Percentiles rank a stretch among this genome's conserved stretches.
Conservation (phyloP, 2,888 invertebrate species). For the Neoaliturus tenellus region DNA sequence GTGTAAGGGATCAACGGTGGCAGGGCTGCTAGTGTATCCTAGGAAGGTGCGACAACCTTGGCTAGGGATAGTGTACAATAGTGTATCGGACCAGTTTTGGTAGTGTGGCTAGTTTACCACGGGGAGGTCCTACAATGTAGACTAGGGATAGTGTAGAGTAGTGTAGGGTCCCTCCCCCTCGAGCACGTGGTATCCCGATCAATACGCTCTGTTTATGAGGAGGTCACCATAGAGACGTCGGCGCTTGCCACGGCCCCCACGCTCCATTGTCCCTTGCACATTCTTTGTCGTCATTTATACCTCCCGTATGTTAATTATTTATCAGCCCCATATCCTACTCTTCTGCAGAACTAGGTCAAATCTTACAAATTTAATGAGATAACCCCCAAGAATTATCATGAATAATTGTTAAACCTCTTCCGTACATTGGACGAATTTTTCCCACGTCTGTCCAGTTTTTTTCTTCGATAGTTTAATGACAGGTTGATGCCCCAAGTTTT, state of each 20-base stretch:
- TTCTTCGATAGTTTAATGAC: too few species aligned
- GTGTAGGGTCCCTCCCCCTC: slow-evolving; percentile 1
- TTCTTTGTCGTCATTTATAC: not conserved
- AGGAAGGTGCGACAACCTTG: too few species aligned
- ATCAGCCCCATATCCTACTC: not conserved
- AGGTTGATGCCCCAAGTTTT: too few species aligned
- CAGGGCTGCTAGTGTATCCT: too few species aligned
- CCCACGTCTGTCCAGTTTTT: too few species aligned
- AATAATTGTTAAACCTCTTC: too few species aligned
- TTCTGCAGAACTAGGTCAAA: not conserved
- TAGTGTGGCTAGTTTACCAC: too few species aligned
- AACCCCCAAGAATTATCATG: too few species aligned
- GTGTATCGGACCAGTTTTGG: too few species aligned
- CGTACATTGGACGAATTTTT: too few species aligned
- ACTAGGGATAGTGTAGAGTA: not conserved
- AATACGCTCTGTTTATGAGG: slow-evolving; percentile 32
- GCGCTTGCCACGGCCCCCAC: slow-evolving; percentile 19
- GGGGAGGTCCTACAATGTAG: not conserved
- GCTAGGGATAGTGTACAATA: too few species aligned
- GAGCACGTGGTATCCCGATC: slow-evolving; percentile 37
- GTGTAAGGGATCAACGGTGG: too few species aligned
- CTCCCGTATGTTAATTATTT: slow-evolving; percentile 7
- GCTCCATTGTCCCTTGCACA: slow-evolving; percentile 8
- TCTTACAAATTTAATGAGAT: not conserved
- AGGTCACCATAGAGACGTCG: slow-evolving; percentile 47